Conservation (phyloP, 2,888 invertebrate genomes). For the Brachyopa scutellaris region DNA sequence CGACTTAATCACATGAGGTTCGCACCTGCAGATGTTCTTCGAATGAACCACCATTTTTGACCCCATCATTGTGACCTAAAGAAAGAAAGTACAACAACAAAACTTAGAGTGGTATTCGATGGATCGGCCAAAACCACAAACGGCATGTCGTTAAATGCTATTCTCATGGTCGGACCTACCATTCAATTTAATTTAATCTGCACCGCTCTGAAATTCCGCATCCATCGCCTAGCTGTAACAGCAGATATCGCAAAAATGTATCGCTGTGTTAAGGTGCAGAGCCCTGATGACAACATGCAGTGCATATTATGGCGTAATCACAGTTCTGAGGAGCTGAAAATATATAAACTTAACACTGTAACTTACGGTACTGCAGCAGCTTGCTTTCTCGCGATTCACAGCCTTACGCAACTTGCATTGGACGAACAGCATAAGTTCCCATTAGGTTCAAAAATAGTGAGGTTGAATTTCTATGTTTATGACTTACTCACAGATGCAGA, state of each 20-base stretch:
- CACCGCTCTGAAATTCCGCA: neutral
- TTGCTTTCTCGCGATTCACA: slow-evolving; percentile 8
- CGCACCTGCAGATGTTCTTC: slow-evolving; percentile 1
- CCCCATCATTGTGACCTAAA: slow-evolving; percentile 17
- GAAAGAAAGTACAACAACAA: neutral
- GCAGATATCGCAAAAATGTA: slow-evolving; percentile 31
- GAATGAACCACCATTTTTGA: neutral
- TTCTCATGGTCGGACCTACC: slow-evolving; percentile 32
- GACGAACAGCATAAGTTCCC: slow-evolving; percentile 4
- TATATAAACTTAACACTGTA: neutral
- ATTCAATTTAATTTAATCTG: neutral
- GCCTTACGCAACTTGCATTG: neutral
- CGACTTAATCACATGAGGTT: no score
- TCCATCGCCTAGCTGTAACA: neutral
- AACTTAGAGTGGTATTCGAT: slow-evolving; percentile 17
- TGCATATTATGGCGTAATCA: no score
- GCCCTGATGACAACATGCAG: slow-evolving; percentile 4
- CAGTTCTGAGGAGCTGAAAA: neutral
- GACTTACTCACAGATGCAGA: slow-evolving; percentile 2
- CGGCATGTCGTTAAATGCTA: slow-evolving; percentile 16
- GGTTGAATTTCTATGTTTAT: slow-evolving; percentile 16
- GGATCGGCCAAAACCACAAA: neutral
- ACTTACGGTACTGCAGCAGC: slow-evolving; percentile 1
- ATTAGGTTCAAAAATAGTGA: neutral
- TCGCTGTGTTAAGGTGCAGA: neutral